phyloP scores from a whole-genome alignment of 2,888 invertebrate genomes.

The Mongoloraphidia duomilia region DNA sequence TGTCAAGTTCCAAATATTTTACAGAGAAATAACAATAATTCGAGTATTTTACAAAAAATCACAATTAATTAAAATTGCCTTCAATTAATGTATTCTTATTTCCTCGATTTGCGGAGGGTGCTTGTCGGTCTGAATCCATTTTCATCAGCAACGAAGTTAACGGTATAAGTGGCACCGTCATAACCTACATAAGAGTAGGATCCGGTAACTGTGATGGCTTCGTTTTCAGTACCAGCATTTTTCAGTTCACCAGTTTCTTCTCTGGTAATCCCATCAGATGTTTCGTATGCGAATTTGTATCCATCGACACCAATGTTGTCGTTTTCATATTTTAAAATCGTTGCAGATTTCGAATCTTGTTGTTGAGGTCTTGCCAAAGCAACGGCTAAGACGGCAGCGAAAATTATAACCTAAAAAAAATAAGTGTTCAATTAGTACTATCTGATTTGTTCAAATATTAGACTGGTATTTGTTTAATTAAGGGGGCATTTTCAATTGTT shows the following conservation, averaged over 20 bases:
- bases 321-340: constrained; percentile 36
- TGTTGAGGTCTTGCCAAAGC: constrained; percentile 16
- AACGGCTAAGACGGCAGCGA: constrained; percentile 8
- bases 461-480: neutral
- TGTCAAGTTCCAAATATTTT: too few relatives aligned
- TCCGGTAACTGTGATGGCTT: constrained; percentile 28
- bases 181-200: constrained; percentile 34
- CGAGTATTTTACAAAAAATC: too few relatives aligned
- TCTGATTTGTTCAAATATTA: neutral
- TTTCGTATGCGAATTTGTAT: constrained; percentile 17
- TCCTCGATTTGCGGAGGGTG: too few relatives aligned
- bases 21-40: too few relatives aligned
- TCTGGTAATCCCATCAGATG: constrained; percentile 20
- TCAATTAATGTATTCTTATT: too few relatives aligned
- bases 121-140: constrained; percentile 16
- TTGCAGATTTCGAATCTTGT: constrained; percentile 33
- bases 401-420: constrained; percentile 2
- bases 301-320: constrained; percentile 29
- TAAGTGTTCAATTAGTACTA: neutral
- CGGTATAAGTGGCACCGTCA: constrained; percentile 32
- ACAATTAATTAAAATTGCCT: too few relatives aligned
- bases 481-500: neutral
- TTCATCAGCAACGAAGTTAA: constrained; percentile 35
- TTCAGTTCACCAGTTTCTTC: constrained; percentile 20
- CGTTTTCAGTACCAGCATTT: constrained; percentile 16